Conservation (phyloP, 2,113 vertebrate species). For the Gorsachius goisagi region DNA sequence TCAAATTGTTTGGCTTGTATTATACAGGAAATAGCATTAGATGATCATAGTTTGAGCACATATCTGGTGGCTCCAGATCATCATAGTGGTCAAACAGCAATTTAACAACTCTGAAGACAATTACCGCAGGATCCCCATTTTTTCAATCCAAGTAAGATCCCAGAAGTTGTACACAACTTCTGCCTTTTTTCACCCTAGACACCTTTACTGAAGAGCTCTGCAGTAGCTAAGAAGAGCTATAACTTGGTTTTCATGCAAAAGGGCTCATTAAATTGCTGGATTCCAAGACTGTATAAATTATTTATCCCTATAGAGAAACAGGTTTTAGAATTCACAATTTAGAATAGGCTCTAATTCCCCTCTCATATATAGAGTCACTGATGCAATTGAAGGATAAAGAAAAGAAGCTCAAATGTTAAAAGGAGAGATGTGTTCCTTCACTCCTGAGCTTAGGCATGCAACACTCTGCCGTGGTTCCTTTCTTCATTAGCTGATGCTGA, state of each 20-base stretch:
- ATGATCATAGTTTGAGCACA: background rate
- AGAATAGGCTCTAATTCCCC: constrained; percentile 23
- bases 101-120: background rate
- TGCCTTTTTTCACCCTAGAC: background rate
- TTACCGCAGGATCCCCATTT: background rate
- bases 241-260: constrained; percentile 39
- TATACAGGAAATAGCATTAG: background rate
- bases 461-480: background rate
- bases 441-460: background rate
- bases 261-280: constrained; percentile 41
- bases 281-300: constrained; percentile 39
- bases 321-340: constrained; percentile 23
- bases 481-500: background rate
- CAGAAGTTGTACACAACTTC: background rate
- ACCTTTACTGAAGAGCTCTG: background rate
- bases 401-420: constrained; percentile 35
- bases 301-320: constrained; percentile 43
- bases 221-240: background rate
- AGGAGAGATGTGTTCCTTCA: background rate
- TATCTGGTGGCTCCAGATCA: background rate
- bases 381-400: constrained; percentile 61
- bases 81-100: background rate
- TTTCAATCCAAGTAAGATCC: background rate
- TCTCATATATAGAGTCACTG: background rate
- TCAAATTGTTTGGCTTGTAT: background rate